phyloP scores from a whole-genome alignment of 35 echinoderm and acorn worm species.

The Amphiura filiformis region DNA sequence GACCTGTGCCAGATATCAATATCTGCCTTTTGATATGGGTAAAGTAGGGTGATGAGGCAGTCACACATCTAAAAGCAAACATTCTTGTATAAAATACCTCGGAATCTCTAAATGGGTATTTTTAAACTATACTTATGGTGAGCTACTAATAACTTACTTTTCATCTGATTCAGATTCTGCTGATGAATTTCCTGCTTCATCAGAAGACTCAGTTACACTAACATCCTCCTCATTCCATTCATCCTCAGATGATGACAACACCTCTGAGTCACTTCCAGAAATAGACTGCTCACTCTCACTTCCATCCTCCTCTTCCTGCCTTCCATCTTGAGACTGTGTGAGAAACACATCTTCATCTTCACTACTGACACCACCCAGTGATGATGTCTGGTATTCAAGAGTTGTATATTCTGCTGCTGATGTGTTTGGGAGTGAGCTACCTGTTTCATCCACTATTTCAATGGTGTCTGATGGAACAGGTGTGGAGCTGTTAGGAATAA shows the following conservation, averaged over 20 bases:
- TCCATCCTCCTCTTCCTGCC: not conserved
- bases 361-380: no score
- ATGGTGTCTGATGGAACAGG: not conserved
- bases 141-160: not conserved
- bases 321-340: not conserved
- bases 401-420: not conserved
- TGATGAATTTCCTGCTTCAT: not conserved
- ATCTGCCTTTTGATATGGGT: not conserved
- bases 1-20: not conserved
- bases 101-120: no score
- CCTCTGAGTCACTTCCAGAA: not conserved
- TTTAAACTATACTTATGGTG: no score
- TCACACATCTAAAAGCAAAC: not conserved
- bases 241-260: not conserved
- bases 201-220: not conserved
- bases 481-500: not conserved
- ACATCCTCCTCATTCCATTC: not conserved
- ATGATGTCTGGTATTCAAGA: not conserved
- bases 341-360: not conserved
- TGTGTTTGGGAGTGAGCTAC: not conserved
- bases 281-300: not conserved
- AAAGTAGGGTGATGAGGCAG: not conserved
- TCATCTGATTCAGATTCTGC: not conserved
- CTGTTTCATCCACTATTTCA: not conserved
- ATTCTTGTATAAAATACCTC: not conserved